These are phyloP conservation scores for Neofelis nebulosa DNA, from an alignment of 2,113 vertebrate genomes.

Conservation along the genomic window DNA sequence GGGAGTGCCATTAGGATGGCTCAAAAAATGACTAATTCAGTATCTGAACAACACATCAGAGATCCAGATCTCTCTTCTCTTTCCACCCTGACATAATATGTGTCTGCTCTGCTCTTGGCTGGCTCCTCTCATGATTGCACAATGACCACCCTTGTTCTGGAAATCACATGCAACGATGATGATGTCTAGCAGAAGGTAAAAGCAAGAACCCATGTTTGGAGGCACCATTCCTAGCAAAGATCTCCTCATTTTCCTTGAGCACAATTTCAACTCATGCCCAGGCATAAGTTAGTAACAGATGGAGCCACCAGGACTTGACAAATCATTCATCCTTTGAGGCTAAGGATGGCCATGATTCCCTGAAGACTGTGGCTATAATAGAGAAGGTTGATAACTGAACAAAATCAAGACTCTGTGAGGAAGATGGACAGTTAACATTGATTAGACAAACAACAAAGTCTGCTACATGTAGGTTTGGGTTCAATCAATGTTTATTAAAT, in stretches of 20 bases:
- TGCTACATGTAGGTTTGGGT: background rate
- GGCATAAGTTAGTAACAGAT: background rate
- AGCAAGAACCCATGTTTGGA: background rate
- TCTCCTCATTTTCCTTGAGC: background rate
- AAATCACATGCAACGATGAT: background rate
- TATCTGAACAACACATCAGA: background rate
- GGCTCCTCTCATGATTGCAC: rapidly evolving
- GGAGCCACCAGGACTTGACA: no score
- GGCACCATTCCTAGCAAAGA: background rate
- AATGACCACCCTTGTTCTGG: background rate
- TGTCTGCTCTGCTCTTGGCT: background rate
- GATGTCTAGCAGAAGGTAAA: background rate
- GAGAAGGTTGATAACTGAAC: background rate
- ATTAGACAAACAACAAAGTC: background rate
- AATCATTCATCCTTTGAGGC: background rate
- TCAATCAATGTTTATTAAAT: background rate
- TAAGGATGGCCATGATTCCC: background rate
- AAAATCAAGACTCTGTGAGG: background rate
- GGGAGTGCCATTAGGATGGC: background rate
- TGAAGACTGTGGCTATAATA: background rate
- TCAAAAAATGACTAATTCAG: background rate
- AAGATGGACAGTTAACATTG: background rate
- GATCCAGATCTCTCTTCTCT: background rate
- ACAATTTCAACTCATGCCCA: background rate
- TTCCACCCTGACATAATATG: background rate